These are phyloP conservation scores for Dolomedes plantarius DNA, from an alignment of 2,888 invertebrate genomes.

Conservation along the genomic window DNA sequence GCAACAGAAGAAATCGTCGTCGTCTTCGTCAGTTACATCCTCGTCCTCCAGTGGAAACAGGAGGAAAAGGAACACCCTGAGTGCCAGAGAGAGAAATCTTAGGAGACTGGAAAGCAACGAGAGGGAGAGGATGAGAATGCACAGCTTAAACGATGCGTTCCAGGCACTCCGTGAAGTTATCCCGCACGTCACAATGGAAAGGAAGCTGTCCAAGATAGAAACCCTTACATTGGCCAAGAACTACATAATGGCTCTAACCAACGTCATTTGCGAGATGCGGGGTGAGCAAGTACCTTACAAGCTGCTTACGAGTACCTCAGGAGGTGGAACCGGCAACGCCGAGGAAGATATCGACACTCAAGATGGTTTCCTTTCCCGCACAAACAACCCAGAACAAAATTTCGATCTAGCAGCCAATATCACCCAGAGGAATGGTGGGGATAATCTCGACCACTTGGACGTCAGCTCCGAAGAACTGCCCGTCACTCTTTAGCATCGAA, in stretches of 20 bases:
- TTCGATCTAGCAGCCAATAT: background rate
- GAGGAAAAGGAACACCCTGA: constrained; percentile 84
- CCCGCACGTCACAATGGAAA: constrained; percentile 89
- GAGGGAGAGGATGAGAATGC: constrained; percentile 93
- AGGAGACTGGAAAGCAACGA: constrained; percentile 93
- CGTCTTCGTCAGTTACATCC: constrained; percentile 12
- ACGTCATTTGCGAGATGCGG: constrained; percentile 83
- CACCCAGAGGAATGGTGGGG: constrained; percentile 11
- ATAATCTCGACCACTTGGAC: background rate
- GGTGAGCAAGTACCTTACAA: constrained; percentile 69
- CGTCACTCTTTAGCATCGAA: background rate
- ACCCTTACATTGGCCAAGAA: constrained; percentile 91
- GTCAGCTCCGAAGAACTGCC: background rate
- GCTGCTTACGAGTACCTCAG: constrained; percentile 31
- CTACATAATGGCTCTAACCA: constrained; percentile 91
- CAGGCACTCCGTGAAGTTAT: constrained; percentile 90
- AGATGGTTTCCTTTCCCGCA: background rate
- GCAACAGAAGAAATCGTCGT: constrained; percentile 42
- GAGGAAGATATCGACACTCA: background rate
- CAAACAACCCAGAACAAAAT: background rate
- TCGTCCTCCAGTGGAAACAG: constrained; percentile 41
- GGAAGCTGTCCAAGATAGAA: constrained; percentile 91
- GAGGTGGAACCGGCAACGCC: background rate
- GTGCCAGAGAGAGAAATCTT: constrained; percentile 89
- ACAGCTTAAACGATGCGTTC: constrained; percentile 93